These are phyloP conservation scores for Synergus gifuensis DNA, from an alignment of 2,888 invertebrate species.

Conservation along the genomic window DNA sequence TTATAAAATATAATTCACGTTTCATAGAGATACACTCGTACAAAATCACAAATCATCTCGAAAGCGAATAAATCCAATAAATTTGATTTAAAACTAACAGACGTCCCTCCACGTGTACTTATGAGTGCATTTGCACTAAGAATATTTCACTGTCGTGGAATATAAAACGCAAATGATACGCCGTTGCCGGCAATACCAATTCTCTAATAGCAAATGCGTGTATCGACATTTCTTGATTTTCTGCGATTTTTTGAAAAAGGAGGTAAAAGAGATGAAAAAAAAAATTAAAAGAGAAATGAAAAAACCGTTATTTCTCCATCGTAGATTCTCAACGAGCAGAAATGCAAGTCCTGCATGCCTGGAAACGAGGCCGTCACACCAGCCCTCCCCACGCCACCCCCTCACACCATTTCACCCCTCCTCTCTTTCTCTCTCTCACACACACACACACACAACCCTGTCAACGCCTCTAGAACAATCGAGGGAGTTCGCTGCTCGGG, in stretches of 20 bases:
- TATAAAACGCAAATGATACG: constrained; percentile 6
- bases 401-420: constrained; percentile 1
- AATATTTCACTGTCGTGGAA: background rate
- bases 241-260: constrained; percentile 43
- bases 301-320: constrained; percentile 47
- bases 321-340: constrained; percentile 52
- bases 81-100: background rate
- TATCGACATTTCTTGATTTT: constrained; percentile 32
- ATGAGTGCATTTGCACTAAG: background rate
- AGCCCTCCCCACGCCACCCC: constrained; percentile 39
- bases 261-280: background rate
- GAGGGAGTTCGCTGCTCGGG: constrained; percentile 70
- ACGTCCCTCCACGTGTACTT: background rate
- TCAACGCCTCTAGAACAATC: constrained; percentile 72
- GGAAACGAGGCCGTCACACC: constrained; percentile 56
- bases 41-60: background rate
- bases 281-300: background rate
- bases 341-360: constrained; percentile 49
- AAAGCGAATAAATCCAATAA: background rate
- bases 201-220: constrained; percentile 57
- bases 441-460: constrained; percentile 50
- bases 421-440: constrained; percentile 41
- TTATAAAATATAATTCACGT: background rate
- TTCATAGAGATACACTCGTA: background rate
- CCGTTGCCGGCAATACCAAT: constrained; percentile 36